Conservation (phyloP, 2,797 vertebrate genomes). For the Lithobates pipiens region DNA sequence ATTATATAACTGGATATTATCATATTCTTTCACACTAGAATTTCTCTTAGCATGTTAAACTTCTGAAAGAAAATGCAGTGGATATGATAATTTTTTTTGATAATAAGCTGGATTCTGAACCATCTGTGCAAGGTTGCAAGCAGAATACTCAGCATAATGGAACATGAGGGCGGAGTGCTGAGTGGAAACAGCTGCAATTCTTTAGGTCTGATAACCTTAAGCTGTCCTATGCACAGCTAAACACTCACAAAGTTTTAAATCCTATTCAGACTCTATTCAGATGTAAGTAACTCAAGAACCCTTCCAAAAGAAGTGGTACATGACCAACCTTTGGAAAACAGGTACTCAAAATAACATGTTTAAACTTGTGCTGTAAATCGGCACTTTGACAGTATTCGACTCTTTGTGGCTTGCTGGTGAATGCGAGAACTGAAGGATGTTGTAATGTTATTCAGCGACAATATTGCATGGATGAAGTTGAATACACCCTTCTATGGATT, state of each 20-base stretch:
- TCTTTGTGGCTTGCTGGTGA: background rate
- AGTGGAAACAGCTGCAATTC: constrained; percentile 60
- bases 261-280: constrained; percentile 41
- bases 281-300: constrained; percentile 28
- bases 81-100: constrained; percentile 43
- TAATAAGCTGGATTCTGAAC: constrained; percentile 36
- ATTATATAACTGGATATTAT: constrained; percentile 6
- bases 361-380: background rate
- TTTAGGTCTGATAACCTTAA: constrained; percentile 59
- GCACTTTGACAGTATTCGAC: background rate
- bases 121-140: constrained; percentile 61
- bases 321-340: constrained; percentile 24
- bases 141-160: constrained; percentile 56
- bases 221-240: constrained; percentile 53
- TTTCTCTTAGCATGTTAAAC: constrained; percentile 2
- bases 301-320: constrained; percentile 12
- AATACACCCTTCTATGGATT: background rate
- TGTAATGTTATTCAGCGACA: background rate
- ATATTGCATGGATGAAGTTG: background rate
- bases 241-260: constrained; percentile 14
- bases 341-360: constrained; percentile 11
- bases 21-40: background rate
- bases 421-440: background rate
- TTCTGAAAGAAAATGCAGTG: constrained; percentile 23
- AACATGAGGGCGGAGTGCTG: constrained; percentile 44